Evolutionary conservation across 2,113 vertebrate species (phyloP).

Genomic region (Ptyas mucosa): DNA sequence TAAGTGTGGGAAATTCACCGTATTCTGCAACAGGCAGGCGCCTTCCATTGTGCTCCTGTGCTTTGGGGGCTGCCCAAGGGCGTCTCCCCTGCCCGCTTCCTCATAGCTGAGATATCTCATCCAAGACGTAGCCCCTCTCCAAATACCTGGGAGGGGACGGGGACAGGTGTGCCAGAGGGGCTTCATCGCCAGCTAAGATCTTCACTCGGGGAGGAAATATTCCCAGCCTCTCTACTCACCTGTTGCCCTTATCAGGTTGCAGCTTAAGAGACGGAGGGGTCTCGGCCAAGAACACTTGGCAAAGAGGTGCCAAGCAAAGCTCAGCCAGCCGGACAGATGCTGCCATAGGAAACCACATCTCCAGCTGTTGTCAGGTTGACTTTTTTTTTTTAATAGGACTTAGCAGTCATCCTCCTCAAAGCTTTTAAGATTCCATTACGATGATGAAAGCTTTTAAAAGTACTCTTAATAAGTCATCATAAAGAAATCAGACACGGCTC

Average conservation of each 20-base stretch:
- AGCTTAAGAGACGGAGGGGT: neutral
- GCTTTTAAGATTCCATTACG: neutral
- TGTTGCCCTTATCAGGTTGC: neutral
- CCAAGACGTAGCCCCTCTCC: neutral
- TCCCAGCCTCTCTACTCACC: neutral
- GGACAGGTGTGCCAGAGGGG: neutral
- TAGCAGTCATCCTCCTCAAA: neutral
- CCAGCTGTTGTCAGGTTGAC: neutral
- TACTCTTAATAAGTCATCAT: neutral
- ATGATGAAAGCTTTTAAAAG: neutral
- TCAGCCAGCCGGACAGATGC: neutral
- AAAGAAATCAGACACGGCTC: neutral
- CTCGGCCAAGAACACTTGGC: neutral
- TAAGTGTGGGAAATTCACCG: neutral
- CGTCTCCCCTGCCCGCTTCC: neutral
- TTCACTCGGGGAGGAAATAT: neutral
- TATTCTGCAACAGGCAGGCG: neutral
- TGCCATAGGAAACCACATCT: neutral
- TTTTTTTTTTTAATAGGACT: neutral
- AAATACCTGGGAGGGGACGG: neutral
- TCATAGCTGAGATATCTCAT: neutral
- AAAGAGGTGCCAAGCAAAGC: neutral
- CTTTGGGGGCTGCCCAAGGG: neutral
- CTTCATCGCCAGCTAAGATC: neutral
- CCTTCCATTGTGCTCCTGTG: neutral